Base-by-base conservation (phyloP, 2,113 vertebrate species). In the Okapia johnstoni region DNA sequence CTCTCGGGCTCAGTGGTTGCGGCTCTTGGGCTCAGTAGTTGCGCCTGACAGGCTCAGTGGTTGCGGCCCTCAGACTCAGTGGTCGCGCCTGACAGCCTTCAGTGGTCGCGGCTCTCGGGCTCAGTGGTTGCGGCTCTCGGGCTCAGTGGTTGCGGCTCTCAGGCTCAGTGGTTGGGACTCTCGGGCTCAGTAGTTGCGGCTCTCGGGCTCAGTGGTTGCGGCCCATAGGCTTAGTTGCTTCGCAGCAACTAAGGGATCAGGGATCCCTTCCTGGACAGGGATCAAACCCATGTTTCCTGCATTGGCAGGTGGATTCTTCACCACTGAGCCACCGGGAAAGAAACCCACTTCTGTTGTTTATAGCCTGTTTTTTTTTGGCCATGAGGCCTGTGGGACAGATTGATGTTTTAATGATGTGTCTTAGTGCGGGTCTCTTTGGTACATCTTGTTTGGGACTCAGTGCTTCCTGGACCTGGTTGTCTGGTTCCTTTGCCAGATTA, bases 341-440 rank as follows among this genome's bases (percentile, higher is more conserved):
- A 73, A 73, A 40, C 36, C 66, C 66, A 25, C 36, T 12, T 40
- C 19, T 73, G n/a, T 13, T 73, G 36, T 73, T 73, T 73, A 40
- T 6, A 11, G 12, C 23, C 19, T 25, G 36, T 7, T 6, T 63
- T 33, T 15, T 66, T 36, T 66, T 36, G 16, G 33, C 63, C 33
- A 36, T 36, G 33, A n/a, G 63, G 33, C 33, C 33, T 66, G 63
- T 36, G 63, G 33, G 66, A 40, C 23, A 13, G 17, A 40, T 11
- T 73, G 66, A 25, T 4, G 12, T 40, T 73, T 73, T 73, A 73
- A 73, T 23, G 23, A 13, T 25, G 66, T 73, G 21, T 73, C 36
- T 73, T 6, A 5, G 10, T 73, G 21, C 1, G 0, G 10, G n/a
- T 73, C 66, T 73, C 10, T 40, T 25, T 40, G 36, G 2, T 25